phyloP scores from a whole-genome alignment of 2,797 vertebrate genomes.

The Eutrigla gurnardus region DNA sequence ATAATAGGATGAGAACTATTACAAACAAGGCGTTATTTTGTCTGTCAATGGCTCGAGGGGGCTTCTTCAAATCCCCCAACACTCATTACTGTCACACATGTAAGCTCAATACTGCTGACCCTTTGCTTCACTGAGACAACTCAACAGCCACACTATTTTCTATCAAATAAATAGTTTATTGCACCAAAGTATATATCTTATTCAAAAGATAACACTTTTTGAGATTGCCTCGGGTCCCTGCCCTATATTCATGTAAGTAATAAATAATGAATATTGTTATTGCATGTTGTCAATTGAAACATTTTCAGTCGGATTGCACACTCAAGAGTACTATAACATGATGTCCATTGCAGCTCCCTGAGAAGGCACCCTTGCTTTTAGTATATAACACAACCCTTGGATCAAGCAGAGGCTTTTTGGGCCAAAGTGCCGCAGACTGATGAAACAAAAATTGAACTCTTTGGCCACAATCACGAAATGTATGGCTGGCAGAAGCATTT shows the following conservation, averaged over 20 bases:
- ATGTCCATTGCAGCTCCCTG: not conserved
- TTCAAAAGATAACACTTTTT: not conserved
- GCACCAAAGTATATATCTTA: not conserved
- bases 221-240: not conserved
- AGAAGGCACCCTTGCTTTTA: not conserved
- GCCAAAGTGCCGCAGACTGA: constrained; percentile 20
- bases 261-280: not conserved
- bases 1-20: not conserved
- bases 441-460: constrained; percentile 35
- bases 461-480: constrained; percentile 25
- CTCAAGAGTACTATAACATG: no score
- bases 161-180: not conserved
- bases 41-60: not conserved
- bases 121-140: not conserved
- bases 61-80: not conserved
- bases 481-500: constrained; percentile 1
- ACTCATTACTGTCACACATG: constrained; percentile 4
- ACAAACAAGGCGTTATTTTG: not conserved
- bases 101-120: not conserved
- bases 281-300: not conserved
- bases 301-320: not conserved
- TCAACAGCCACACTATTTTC: not conserved
- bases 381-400: constrained; percentile 26
- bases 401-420: constrained; percentile 6
- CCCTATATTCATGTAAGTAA: not conserved